Evolutionary conservation across 2,113 vertebrate genomes (phyloP).

Genomic region (Danionella cerebrum): DNA sequence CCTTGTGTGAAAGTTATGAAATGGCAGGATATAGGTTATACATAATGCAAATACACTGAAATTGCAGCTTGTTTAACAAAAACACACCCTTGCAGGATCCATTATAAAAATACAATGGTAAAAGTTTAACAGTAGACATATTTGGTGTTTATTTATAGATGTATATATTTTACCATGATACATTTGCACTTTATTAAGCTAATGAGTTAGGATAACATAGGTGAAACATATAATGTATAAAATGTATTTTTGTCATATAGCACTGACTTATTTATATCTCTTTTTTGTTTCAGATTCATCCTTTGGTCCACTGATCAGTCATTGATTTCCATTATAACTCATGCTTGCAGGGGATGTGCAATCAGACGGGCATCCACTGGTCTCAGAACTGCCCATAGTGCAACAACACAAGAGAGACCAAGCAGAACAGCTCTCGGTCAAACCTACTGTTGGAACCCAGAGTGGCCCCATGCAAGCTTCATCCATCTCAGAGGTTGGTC

Average conservation of each 20-base stretch:
- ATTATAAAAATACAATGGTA: too few relatives aligned
- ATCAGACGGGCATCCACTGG: slow-evolving; percentile 62
- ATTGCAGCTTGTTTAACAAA: too few relatives aligned
- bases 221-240: too few relatives aligned
- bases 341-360: slow-evolving; percentile 75
- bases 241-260: background rate
- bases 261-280: background rate
- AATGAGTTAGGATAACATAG: too few relatives aligned
- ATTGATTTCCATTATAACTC: slow-evolving; percentile 46
- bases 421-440: slow-evolving; percentile 62
- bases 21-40: too few relatives aligned
- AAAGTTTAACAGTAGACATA: too few relatives aligned
- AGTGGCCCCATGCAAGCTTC: slow-evolving; percentile 70
- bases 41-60: too few relatives aligned
- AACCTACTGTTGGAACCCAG: slow-evolving; percentile 63
- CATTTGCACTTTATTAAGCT: too few relatives aligned
- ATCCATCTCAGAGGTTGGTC: slow-evolving; percentile 73
- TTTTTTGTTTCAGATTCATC: background rate
- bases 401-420: slow-evolving; percentile 64
- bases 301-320: background rate
- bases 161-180: too few relatives aligned
- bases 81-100: too few relatives aligned
- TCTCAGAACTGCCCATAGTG: slow-evolving; percentile 64
- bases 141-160: too few relatives aligned
- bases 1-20: too few relatives aligned